Evolutionary conservation across 2,888 invertebrate species (phyloP).

Genomic region (Caenorhabditis sinica): DNA sequence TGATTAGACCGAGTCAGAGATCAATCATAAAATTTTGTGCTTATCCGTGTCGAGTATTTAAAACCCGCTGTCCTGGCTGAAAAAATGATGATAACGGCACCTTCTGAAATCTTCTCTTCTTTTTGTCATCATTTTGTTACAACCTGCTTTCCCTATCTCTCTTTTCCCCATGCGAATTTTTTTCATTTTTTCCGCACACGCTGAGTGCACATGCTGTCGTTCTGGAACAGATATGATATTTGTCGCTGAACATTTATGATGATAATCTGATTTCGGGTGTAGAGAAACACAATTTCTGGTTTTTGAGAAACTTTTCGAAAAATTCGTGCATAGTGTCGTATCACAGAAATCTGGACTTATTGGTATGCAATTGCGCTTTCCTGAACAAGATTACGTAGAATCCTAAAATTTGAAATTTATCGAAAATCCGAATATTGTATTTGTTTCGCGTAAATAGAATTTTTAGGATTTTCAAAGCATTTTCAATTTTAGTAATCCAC

Average conservation of each 20-base stretch:
- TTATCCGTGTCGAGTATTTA: slow-evolving; percentile 26
- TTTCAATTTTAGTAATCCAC: no score
- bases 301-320: background rate
- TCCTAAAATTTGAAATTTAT: no score
- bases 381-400: no score
- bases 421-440: no score
- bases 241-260: background rate
- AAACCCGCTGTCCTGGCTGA: background rate
- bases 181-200: slow-evolving; percentile 11
- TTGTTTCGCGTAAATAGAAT: no score
- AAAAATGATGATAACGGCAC: slow-evolving; percentile 32
- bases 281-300: background rate
- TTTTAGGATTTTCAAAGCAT: no score
- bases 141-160: slow-evolving; percentile 7
- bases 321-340: no score
- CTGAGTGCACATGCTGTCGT: slow-evolving; percentile 20
- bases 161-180: background rate
- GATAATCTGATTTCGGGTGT: background rate
- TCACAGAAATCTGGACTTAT: no score
- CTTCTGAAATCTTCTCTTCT: slow-evolving; percentile 17
- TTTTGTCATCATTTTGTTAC: slow-evolving; percentile 64
- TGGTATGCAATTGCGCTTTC: no score
- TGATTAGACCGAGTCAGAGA: background rate
- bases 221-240: background rate
- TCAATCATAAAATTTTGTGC: slow-evolving; percentile 27